Evolutionary conservation across 2,797 vertebrate species (phyloP), one percentile per base, ranked within the genome.

Genomic region (Tenualosa thibaudeaui): DNA sequence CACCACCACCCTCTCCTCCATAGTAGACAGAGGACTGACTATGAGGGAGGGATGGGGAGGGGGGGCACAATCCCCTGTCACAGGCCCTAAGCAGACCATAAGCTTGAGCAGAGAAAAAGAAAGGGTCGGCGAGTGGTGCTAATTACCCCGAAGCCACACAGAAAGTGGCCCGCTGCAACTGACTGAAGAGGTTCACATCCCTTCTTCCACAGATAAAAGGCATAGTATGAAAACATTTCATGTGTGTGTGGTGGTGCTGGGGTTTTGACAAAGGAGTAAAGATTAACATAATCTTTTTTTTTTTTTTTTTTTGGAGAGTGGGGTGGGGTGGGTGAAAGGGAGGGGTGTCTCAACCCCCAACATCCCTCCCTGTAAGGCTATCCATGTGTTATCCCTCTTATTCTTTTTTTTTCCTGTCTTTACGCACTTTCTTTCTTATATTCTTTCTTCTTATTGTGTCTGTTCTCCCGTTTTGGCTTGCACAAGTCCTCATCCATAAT

Each of bases 131-230:
- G 96, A 97, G 96, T 97, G 97, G 97, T 97, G 97, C 98, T 99
- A 99, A 99, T 99, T 99, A 99, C 97, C 96, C 97, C 98, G 97
- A 98, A 98, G 97, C 97, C 98, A 98, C 98, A 99, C 98, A 99
- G 98, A 99, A 99, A 99, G 97, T 98, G 96, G 71, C 96, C 97
- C 94, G 90, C 97, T 98, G 98, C 97, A 98, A 96, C 96, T 93
- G 95, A 97, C 97, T 98, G 96, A 97, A 99, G 98, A 99, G 98
- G 97, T 97, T 98, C 97, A 97, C 97, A 97, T 98, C 97, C 96
- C 96, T 97, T 96, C 96, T 96, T 97, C 97, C 96, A 96, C 95
- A 98, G 97, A 99, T 99, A 98, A 99, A 99, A 99, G 98, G 96
- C 97, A 95, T 97, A 96, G 98, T 98, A 99, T 98, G 97, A 99